Evolutionary conservation across 1,140 invertebrate genomes (phyloP).

Genomic region (Laupala kohalensis): DNA sequence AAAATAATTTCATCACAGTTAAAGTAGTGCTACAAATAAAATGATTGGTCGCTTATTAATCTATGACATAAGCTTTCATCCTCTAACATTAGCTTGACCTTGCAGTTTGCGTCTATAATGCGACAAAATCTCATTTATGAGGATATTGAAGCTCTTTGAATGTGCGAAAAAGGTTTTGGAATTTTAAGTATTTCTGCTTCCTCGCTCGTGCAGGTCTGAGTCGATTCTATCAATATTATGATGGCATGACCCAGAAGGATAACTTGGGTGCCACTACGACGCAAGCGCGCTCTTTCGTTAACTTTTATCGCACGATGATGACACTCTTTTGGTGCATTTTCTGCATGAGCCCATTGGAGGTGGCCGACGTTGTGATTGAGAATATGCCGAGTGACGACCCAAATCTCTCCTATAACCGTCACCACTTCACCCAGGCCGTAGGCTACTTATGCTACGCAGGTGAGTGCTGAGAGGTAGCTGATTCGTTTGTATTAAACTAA

Average conservation of each 20-base stretch:
- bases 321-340: slow-evolving; percentile 66
- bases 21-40: no score
- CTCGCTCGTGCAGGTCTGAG: slow-evolving; percentile 21
- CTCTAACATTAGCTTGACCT: no score
- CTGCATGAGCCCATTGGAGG: slow-evolving; percentile 50
- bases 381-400: slow-evolving; percentile 34
- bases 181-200: no score
- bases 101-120: no score
- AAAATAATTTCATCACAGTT: no score
- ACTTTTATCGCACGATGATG: slow-evolving; percentile 42
- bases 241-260: slow-evolving; percentile 42
- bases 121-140: no score
- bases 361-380: slow-evolving; percentile 45
- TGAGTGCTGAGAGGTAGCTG: no score
- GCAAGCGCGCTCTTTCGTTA: slow-evolving; percentile 38
- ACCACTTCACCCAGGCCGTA: slow-evolving; percentile 42
- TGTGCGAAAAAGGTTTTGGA: no score
- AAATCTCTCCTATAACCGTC: slow-evolving; percentile 36
- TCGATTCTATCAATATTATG: slow-evolving; percentile 40
- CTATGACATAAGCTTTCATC: no score
- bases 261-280: slow-evolving; percentile 27
- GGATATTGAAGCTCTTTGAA: no score
- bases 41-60: no score
- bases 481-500: no score
- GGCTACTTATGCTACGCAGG: slow-evolving; percentile 48